Evolutionary conservation across 2,888 invertebrate genomes (phyloP).

Genomic region (Lingula anatina): DNA sequence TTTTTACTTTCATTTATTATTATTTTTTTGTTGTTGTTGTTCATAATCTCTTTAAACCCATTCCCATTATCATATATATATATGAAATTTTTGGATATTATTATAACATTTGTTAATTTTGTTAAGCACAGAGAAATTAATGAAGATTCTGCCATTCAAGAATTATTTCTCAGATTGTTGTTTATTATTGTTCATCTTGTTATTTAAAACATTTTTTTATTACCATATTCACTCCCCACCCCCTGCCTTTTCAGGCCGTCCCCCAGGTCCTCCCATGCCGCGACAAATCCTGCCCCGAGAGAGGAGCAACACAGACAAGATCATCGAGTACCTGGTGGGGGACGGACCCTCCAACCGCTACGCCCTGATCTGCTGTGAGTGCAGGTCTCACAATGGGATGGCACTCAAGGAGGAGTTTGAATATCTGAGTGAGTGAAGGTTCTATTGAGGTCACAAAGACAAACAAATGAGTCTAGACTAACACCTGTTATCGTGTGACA

Average conservation of each 20-base stretch:
- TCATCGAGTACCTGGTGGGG: constrained; percentile 90
- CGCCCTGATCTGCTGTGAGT: constrained; percentile 88
- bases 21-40: not conserved
- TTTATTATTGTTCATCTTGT: not conserved
- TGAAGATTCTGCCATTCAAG: not conserved
- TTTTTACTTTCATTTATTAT: not conserved
- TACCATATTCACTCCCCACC: too few relatives aligned
- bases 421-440: constrained; percentile 56
- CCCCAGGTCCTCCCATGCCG: constrained; percentile 40
- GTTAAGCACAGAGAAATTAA: not conserved
- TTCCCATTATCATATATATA: too few relatives aligned
- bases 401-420: constrained; percentile 69
- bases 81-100: too few relatives aligned
- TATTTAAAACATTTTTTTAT: not conserved
- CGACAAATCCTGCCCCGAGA: constrained; percentile 70
- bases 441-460: not conserved
- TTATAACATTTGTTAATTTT: not conserved
- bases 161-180: not conserved
- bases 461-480: not conserved
- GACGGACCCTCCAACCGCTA: constrained; percentile 93
- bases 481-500: too few relatives aligned
- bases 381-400: constrained; percentile 90
- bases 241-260: constrained; percentile 15
- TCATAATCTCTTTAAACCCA: not conserved
- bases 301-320: constrained; percentile 75